Evolutionary conservation across 2,797 vertebrate genomes (phyloP).

Genomic region (Rhabdophis nuchalis): DNA sequence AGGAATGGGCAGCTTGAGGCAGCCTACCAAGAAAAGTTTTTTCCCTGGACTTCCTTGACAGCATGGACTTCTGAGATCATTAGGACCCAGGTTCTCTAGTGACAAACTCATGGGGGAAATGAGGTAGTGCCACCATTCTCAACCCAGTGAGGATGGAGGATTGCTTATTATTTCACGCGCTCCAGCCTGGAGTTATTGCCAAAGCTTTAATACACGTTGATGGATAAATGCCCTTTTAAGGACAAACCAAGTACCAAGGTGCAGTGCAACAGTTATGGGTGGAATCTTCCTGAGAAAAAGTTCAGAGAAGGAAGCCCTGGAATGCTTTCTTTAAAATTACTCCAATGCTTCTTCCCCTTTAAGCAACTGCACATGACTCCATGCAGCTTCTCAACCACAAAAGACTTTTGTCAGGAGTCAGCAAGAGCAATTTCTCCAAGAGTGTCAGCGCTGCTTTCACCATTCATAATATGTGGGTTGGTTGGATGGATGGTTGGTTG

Average conservation of each 20-base stretch:
- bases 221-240: not conserved
- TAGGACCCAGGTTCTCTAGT: not conserved
- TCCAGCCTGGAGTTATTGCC: not conserved
- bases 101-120: not conserved
- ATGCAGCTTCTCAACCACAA: constrained; percentile 21
- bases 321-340: constrained; percentile 33
- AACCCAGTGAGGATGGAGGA: not conserved
- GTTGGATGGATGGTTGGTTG: no score
- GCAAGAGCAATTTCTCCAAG: not conserved
- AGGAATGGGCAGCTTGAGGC: not conserved
- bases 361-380: constrained; percentile 20
- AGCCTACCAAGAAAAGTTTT: not conserved
- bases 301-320: not conserved
- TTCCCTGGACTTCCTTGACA: not conserved
- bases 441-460: not conserved
- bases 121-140: not conserved
- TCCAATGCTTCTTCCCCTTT: not conserved
- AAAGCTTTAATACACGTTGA: not conserved
- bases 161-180: not conserved
- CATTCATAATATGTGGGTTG: not conserved
- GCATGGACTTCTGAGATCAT: not conserved
- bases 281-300: constrained; percentile 36
- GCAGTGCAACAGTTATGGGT: not conserved
- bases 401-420: constrained; percentile 21
- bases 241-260: not conserved